Conservation (phyloP, 2,797 vertebrate genomes). For the Crocidura indochinensis region DNA sequence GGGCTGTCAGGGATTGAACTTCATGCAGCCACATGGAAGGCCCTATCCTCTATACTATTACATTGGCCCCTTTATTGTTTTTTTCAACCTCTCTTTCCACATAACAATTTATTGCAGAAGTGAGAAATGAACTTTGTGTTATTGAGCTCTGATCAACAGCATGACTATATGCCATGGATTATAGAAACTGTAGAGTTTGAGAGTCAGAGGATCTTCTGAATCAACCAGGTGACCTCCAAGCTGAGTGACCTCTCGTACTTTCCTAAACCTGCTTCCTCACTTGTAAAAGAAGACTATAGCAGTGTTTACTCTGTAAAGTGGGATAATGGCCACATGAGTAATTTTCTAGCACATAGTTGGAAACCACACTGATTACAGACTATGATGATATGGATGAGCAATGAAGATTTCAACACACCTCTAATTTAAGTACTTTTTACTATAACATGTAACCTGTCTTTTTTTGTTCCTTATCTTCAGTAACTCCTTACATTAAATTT, state of each 20-base stretch:
- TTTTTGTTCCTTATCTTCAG: neutral
- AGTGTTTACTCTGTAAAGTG: neutral
- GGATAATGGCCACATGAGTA: neutral
- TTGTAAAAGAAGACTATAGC: neutral
- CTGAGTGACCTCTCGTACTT: neutral
- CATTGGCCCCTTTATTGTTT: too few relatives aligned
- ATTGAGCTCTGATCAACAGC: neutral
- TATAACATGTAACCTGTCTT: neutral
- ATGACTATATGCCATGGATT: neutral
- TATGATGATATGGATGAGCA: neutral
- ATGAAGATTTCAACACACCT: neutral
- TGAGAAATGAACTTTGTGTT: neutral
- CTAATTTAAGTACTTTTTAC: neutral
- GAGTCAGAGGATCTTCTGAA: neutral
- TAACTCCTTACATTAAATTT: conserved; percentile 14
- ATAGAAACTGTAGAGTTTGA: neutral
- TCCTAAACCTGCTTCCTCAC: neutral
- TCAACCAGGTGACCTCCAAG: neutral
- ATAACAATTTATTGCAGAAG: neutral
- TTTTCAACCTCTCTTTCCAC: neutral
- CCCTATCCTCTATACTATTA: too few relatives aligned
- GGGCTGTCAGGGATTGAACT: too few relatives aligned
- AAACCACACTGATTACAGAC: neutral
- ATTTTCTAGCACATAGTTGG: neutral
- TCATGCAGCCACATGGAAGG: too few relatives aligned